phyloP scores from a whole-genome alignment of 2,797 vertebrate genomes.

The Aselliscus stoliczkanus region DNA sequence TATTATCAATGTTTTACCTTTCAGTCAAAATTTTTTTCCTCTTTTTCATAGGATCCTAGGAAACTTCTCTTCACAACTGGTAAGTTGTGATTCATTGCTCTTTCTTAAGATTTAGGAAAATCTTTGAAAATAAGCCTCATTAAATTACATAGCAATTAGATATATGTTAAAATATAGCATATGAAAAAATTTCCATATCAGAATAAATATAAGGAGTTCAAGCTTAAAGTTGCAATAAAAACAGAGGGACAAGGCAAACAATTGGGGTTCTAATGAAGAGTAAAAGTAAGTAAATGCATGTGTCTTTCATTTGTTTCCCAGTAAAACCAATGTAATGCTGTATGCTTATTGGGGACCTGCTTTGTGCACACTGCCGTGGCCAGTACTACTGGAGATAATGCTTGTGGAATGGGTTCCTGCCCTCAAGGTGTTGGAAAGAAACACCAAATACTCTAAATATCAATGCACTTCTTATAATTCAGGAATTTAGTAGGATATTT shows the following conservation, averaged over 20 bases:
- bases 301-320: not conserved
- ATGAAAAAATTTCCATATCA: not conserved
- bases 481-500: not conserved
- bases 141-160: not conserved
- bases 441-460: not conserved
- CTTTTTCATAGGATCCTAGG: slow-evolving; percentile 88
- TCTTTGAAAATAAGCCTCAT: not conserved
- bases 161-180: not conserved
- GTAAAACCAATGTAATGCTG: not conserved
- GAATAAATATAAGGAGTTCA: not conserved
- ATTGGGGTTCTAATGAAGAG: not conserved
- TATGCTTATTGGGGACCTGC: not conserved
- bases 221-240: not conserved
- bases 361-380: not conserved
- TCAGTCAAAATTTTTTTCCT: not conserved
- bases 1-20: not conserved
- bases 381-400: too few species aligned
- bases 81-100: slow-evolving; percentile 79
- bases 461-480: not conserved
- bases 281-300: not conserved
- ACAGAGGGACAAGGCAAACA: not conserved
- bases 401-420: not conserved
- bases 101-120: not conserved
- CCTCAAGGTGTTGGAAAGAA: not conserved
- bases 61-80: slow-evolving; percentile 92